Evolutionary conservation across 2,113 vertebrate species (phyloP), one percentile per base, ranked within the genome.

Genomic region (Thermophis baileyi): DNA sequence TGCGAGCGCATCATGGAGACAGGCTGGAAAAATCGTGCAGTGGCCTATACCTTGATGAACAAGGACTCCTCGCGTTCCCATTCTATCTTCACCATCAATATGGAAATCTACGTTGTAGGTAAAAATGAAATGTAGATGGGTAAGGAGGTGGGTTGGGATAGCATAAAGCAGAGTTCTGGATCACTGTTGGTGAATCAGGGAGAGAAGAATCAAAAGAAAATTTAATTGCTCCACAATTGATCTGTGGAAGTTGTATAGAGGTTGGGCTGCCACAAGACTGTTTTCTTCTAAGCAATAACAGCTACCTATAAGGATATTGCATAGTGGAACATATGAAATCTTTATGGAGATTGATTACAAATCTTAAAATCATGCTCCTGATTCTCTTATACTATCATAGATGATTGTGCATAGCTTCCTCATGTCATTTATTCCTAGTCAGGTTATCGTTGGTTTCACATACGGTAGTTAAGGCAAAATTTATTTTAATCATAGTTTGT

Each of bases 31-130:
- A 98, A 97, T 96, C 98, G 98, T 44, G 98, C 99, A 0, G 98
- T 98, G 49, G 98, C 98, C 91, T 98, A 96, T 97, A 98, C 98
- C 0, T 97, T 99, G 93, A 98, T 98, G 98, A 99, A 98, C 95
- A 98, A 98, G 94, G 98, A 99, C 94, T 99, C 98, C 3, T 99
- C 98, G 0, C 97, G 98, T 89, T 99, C 99, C 1, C 98, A 98
- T 96, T 98, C 98, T 94, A 97, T 99, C 97, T 99, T 99, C 95
- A 98, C 98, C 92, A 98, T 99, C 97, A 97, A 96, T 89, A 96
- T 99, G 93, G 99, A 99, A 96, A 98, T 99, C 97, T 99, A 95
- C 92, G 97, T 94, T 0, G 96, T 96, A 11, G 98, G 98, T 99
- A 95, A 0, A 96, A 85, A 89, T 92, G 54, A 89, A 55, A 63